Percentiles rank a stretch among this genome's conserved stretches.
These are phyloP conservation scores for Lamellibrachia luymesi DNA, from an alignment of 1,140 invertebrate genomes.

Conservation along the genomic window DNA sequence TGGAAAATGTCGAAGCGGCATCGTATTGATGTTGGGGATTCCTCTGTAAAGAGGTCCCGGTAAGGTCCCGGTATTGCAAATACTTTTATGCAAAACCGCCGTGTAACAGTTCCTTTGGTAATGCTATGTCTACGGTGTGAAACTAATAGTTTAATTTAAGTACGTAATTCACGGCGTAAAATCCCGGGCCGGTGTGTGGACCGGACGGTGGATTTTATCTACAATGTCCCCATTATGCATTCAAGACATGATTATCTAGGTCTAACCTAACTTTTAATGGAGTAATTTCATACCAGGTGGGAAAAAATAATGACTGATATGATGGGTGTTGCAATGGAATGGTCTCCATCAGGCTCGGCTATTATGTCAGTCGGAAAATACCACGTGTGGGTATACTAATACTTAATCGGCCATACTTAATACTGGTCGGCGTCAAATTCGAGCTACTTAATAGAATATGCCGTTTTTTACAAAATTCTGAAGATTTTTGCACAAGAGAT, in stretches of 20 bases:
- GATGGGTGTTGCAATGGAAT: not conserved
- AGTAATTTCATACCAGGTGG: not conserved
- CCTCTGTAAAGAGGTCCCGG: constrained; percentile 37
- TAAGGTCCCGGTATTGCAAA: constrained; percentile 16
- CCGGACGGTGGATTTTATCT: not conserved
- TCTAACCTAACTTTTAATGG: not conserved
- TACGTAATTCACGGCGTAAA: not conserved
- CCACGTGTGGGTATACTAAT: too few species aligned
- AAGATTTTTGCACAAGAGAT: too few species aligned
- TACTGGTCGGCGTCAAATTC: too few species aligned
- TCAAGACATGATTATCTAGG: not conserved
- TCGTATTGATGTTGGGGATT: constrained; percentile 48
- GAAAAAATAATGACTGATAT: not conserved
- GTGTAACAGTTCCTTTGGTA: too few species aligned
- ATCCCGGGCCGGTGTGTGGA: not conserved
- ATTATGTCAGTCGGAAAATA: too few species aligned
- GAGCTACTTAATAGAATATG: too few species aligned
- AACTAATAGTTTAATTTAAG: not conserved
- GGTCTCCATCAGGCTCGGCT: not conserved
- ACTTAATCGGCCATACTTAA: too few species aligned
- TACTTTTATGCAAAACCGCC: not conserved
- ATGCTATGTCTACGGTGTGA: not conserved
- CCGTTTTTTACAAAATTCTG: too few species aligned
- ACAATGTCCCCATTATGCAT: not conserved
- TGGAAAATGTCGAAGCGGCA: constrained; percentile 47